Base-by-base conservation (phyloP, 2,888 invertebrate genomes). In the Podotricha telesiphe region DNA sequence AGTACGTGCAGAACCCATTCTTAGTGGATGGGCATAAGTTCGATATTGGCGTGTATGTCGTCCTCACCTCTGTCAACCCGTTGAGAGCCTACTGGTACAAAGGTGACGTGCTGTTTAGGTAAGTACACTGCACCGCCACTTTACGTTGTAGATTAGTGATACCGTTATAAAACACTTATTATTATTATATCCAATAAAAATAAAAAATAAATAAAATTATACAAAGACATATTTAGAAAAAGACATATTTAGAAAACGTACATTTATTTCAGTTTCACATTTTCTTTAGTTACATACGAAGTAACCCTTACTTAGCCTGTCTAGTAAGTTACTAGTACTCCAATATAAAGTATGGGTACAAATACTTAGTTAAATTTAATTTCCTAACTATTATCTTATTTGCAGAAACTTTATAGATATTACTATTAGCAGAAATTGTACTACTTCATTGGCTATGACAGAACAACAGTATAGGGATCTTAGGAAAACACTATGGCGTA, bases 1-100 rank as follows among this genome's bases (percentile, higher is more conserved):
- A 98, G 86, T 99, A 96, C 85, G 94, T 99, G 22, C 95, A 96
- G 76, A 96, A 95, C 73, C 99, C 99, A 5, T 95, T 97, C 77
- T 92, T 99, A 19, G 96, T 99, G 3, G 98, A 98, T 85, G 98
- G 98, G 0, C 95, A 97, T 86, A 99, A 98, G 91, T 99, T 99
- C 88, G 99, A 99, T 88, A 97, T 99, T 85, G 99, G 99, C 10
- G 95, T 99, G 68, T 99, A 99, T 83, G 97, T 97, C 0, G 96
- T 96, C 0, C 90, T 99, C 20, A 99, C 98, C 0, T 99, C 98
- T 0, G 94, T 99, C 1, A 95, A 98, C 86, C 99, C 99, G 0
- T 88, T 99, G 22, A 93, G 98, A 75, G 95, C 96, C 1, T 99
- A 99, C 83, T 96, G 96, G 79, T 97, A 98, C 82, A 96, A 96